Percentiles rank a stretch among this genome's conserved stretches.
phyloP scores from a whole-genome alignment of 2,113 vertebrate genomes.

The Genyomyrus donnyi region DNA sequence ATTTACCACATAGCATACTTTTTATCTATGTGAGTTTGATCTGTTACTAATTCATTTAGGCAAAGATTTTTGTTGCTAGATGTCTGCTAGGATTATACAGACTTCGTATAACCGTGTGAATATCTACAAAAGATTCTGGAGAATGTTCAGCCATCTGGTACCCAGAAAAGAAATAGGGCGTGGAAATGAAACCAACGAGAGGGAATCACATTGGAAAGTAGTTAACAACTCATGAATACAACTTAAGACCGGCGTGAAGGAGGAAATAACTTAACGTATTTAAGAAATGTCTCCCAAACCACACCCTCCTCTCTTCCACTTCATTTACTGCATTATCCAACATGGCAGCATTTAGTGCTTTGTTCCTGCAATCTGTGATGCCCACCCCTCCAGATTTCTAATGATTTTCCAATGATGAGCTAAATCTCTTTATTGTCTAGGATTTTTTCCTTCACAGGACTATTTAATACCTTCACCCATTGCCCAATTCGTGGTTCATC shows the following conservation, averaged over 20 bases:
- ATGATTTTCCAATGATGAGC: slow-evolving; percentile 72
- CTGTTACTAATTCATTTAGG: background rate
- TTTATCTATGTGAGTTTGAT: background rate
- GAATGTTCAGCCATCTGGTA: slow-evolving; percentile 60
- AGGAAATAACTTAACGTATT: slow-evolving; percentile 48
- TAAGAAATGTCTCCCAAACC: slow-evolving; percentile 45
- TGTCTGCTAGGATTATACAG: background rate
- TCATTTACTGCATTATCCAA: slow-evolving; percentile 56
- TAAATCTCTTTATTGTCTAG: slow-evolving; percentile 53
- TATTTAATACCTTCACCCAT: slow-evolving; percentile 48
- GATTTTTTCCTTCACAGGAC: slow-evolving; percentile 47
- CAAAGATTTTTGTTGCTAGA: background rate
- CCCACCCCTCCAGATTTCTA: slow-evolving; percentile 65
- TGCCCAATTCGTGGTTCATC: slow-evolving; percentile 48
- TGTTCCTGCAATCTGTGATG: slow-evolving; percentile 67
- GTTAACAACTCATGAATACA: slow-evolving; percentile 69
- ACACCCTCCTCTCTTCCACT: slow-evolving; percentile 60
- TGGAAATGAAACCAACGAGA: slow-evolving; percentile 53
- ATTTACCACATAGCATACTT: background rate
- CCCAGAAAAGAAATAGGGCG: slow-evolving; percentile 51
- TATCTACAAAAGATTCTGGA: background rate
- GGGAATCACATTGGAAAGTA: slow-evolving; percentile 47
- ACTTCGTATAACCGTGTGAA: background rate
- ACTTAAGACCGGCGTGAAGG: slow-evolving; percentile 51
- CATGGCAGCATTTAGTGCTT: slow-evolving; percentile 46